Evolutionary conservation across 2,888 invertebrate genomes (phyloP), one percentile per base, ranked within the genome.

Genomic region (Pristionchus maxplancki): DNA sequence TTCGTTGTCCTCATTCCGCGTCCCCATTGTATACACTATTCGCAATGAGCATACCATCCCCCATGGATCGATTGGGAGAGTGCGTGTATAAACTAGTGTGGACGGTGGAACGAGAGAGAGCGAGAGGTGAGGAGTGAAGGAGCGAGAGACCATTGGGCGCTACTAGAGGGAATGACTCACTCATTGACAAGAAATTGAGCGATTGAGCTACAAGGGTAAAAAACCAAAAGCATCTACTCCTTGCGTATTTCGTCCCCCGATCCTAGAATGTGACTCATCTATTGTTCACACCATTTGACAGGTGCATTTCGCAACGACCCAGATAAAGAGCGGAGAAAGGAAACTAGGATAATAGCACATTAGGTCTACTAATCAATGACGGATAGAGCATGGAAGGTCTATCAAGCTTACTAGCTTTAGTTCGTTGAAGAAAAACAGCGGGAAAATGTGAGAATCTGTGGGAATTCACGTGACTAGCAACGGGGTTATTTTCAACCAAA

Each of bases 31-130:
- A 78, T 78, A 78, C 78, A 78, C 78, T 78, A 44, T 74, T 17
- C 74, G 1, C 48, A 78, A 78, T 78, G 78, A 78, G 78, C 78
- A n/a, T 44, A 78, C 78, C 78, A 40, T 78, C 78, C 28, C 78
- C 9, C 78, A 78, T 78, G 78, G 44, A 78, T 78, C 78, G 78
- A 78, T 78, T 37, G 71, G 64, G 13, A 40, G 44, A 78, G 78
- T 78, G 78, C 71, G 71, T 78, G 78, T 78, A 78, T 78, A 78
- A 78, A 78, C 78, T 78, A 78, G 78, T 44, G 78, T 20, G 78
- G 44, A 78, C 44, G 37, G 78, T 78, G 44, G 78, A 78, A 48
- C 37, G 71, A 40, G 40, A 40, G 37, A 34, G 44, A 48, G 78
- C 17, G 78, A 78, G 78, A 44, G 44, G 44, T n/a, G 44, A 48